These are phyloP conservation scores for Latrodectus elegans DNA, from an alignment of 2,888 invertebrate species.

Conservation along the genomic window DNA sequence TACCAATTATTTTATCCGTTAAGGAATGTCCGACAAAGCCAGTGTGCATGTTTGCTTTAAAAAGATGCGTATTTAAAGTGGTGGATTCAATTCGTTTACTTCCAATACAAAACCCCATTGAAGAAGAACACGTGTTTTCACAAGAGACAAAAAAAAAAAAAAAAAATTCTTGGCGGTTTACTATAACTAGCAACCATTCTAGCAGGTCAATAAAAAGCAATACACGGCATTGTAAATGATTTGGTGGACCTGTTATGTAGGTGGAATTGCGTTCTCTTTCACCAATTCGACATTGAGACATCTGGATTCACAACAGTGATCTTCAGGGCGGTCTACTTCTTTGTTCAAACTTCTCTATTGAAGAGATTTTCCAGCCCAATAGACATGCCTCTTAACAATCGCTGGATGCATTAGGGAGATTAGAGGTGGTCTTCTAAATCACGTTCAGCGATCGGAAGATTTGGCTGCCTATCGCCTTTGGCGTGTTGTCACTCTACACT, in stretches of 20 bases:
- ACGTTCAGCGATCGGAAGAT: slow-evolving; percentile 10
- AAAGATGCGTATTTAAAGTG: too few species aligned
- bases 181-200: slow-evolving; percentile 2
- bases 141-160: slow-evolving; percentile 63
- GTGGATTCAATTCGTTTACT: too few species aligned
- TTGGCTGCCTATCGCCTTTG: slow-evolving; percentile 61
- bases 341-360: slow-evolving; percentile 61
- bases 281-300: slow-evolving; percentile 56
- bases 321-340: slow-evolving; percentile 58
- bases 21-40: too few species aligned
- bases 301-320: slow-evolving; percentile 24
- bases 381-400: slow-evolving; percentile 59
- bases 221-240: neutral
- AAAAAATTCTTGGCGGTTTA: slow-evolving; percentile 53
- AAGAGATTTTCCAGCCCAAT: slow-evolving; percentile 66
- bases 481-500: slow-evolving; percentile 15
- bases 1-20: too few species aligned
- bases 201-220: neutral
- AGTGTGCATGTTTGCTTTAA: too few species aligned
- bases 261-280: slow-evolving; percentile 45
- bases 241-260: slow-evolving; percentile 7
- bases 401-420: slow-evolving; percentile 59
- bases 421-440: slow-evolving; percentile 33
- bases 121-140: slow-evolving; percentile 54
- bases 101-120: neutral